phyloP scores from a whole-genome alignment of 2,113 vertebrate genomes.

The pig (Sus scrofa) region T2T-Sscrofa CM000824.6:232250501-232251000 shows the following conservation, averaged over 20 bases:
- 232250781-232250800: background rate
- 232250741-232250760: rapidly evolving
- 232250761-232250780: rapidly evolving
- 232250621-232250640: background rate
- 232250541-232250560: background rate
- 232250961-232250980: background rate
- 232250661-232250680: too few relatives aligned
- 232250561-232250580: background rate
- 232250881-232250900: background rate
- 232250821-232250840: too few relatives aligned
- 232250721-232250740: background rate
- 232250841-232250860: background rate
- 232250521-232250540: background rate
- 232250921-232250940: rapidly evolving
- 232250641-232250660: background rate
- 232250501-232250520: background rate
- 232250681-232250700: background rate
- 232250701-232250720: background rate
- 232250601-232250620: background rate
- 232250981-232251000: background rate
- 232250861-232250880: background rate
- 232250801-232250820: background rate
- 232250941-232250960: rapidly evolving
- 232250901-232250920: background rate
- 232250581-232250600: background rate